Base-by-base conservation (phyloP, 2,113 vertebrate species). In the Eira barbara region DNA sequence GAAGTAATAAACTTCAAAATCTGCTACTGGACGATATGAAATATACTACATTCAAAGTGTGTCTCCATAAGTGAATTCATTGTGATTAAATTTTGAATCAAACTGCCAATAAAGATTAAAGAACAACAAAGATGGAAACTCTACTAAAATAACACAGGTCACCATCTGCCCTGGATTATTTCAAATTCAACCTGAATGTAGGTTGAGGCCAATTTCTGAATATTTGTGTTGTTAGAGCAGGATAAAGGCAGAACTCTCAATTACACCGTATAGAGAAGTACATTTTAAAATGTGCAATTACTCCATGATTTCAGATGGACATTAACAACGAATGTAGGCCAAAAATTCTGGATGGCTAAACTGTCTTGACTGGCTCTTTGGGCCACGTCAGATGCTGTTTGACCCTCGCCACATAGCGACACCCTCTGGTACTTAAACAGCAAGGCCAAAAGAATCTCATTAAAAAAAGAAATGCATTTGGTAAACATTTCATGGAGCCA, bases 81-180 rank as follows among this genome's bases (percentile, higher is more conserved):
- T 80, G 36, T 84, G 79, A 81, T 88, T 90, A n/a, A 94, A 57
- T 80, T 87, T 59, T 57, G 92, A 96, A 94, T 97, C 88, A 96
- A 80, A 87, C 69, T 91, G 85, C 39, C 73, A 90, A 21, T 73
- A 31, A 96, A 81, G n/a, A 76, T 91, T 91, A 97, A 91, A 95
- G 89, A 95, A 94, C 2, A 10, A 12, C 81, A 88, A 97, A 36
- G 55, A 81, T 94, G 4, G 91, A 84, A 89, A 96, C 94, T 96
- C 76, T 86, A 94, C 3, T 27, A 11, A 11, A 76, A 96, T 93
- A 96, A 71, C 0, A 6, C 2, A 36, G 52, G 74, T 29, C 15
- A 63, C 39, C 65, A 27, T 61, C 61, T 97, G 57, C 76, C 59
- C 65, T 71, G 9, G 23, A 84, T 90, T 65, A 76, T 74, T 85